Conservation (phyloP, 2,113 vertebrate species). For the Aythya baeri region DNA sequence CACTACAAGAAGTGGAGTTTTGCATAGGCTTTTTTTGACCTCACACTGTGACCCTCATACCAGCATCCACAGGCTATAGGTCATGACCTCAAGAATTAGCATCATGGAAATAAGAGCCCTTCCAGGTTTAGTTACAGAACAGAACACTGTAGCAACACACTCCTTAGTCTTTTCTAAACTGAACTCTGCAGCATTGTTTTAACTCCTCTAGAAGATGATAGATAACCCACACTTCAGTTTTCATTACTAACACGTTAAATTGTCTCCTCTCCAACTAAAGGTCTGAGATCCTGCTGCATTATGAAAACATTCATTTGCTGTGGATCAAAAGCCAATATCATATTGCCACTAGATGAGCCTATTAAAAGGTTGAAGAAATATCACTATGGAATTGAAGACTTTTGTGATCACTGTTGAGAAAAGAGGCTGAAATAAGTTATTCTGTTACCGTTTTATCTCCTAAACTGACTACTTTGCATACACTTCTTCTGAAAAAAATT, state of each 20-base stretch:
- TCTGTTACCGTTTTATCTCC: background rate
- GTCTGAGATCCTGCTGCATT: background rate
- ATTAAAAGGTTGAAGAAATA: conserved; percentile 53
- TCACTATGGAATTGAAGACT: conserved; percentile 17
- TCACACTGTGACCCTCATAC: conserved; percentile 71
- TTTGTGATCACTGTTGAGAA: background rate
- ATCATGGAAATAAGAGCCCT: conserved; percentile 67
- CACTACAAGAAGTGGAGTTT: conserved; percentile 22
- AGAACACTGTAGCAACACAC: conserved; percentile 54
- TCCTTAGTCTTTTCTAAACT: conserved; percentile 39
- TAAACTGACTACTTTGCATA: background rate
- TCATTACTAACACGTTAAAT: background rate
- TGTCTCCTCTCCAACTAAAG: background rate
- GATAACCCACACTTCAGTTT: conserved; percentile 49
- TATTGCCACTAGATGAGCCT: conserved; percentile 17
- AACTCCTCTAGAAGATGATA: conserved; percentile 40
- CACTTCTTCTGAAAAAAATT: background rate
- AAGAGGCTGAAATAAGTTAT: background rate
- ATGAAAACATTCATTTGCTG: background rate
- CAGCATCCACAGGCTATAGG: conserved; percentile 71
- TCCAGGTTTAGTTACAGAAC: conserved; percentile 66
- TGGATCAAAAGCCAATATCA: conserved; percentile 31
- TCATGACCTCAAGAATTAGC: conserved; percentile 77
- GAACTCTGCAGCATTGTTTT: conserved; percentile 28
- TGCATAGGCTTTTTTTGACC: conserved; percentile 68